Conservation (phyloP, 2,797 vertebrate species). For the Podargus strigoides region DNA sequence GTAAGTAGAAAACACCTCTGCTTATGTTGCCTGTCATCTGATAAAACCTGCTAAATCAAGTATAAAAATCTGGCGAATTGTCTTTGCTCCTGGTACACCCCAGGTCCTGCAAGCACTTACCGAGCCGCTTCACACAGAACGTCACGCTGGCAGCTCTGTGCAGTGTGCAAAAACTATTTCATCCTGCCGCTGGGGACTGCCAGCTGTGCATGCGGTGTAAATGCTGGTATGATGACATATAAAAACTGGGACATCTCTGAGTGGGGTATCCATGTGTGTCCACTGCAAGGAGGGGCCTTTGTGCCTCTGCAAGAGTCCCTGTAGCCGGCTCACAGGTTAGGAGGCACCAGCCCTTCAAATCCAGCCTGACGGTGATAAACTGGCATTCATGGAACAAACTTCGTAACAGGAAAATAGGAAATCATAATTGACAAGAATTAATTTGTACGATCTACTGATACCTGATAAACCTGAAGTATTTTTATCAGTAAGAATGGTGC, state of each 20-base stretch:
- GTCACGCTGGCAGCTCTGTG: rapidly evolving
- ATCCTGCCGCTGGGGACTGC: neutral
- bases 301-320: too few species aligned
- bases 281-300: neutral
- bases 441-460: neutral
- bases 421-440: neutral
- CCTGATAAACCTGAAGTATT: neutral
- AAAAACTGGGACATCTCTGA: neutral
- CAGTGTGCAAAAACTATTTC: neutral
- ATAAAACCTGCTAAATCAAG: neutral
- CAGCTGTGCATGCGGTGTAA: neutral
- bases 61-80: neutral
- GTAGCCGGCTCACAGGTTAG: neutral
- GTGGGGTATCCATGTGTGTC: neutral
- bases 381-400: neutral
- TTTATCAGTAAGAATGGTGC: neutral
- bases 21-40: neutral
- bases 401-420: neutral
- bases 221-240: neutral
- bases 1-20: neutral
- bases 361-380: neutral
- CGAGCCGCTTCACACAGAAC: neutral
- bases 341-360: neutral
- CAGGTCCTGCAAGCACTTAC: neutral
- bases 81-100: neutral